Percentiles rank a stretch among this genome's conserved stretches.
These are phyloP conservation scores for Dendroctonus valens DNA, from an alignment of 1,140 invertebrate genomes.

Conservation along the genomic window DNA sequence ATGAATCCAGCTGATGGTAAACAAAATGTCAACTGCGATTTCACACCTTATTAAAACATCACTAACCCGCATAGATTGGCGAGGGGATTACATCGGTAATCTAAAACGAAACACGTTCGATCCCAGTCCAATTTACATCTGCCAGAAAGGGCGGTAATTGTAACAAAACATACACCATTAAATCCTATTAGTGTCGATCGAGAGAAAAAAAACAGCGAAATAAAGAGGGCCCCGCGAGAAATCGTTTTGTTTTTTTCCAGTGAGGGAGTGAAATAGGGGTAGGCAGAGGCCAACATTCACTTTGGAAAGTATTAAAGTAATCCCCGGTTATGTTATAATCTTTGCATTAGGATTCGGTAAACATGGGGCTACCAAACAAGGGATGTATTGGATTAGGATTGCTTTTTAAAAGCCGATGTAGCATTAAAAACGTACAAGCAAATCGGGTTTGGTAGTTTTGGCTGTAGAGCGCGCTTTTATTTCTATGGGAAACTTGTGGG, in stretches of 20 bases:
- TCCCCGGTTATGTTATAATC: conserved; percentile 15
- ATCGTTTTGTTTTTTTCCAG: conserved; percentile 4
- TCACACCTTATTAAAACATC: conserved; percentile 35
- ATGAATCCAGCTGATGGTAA: no score
- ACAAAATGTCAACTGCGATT: conserved; percentile 14
- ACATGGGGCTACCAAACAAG: background rate
- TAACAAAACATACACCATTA: conserved; percentile 38
- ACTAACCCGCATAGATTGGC: conserved; percentile 27
- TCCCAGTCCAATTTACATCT: conserved; percentile 35
- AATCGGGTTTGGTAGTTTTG: no score
- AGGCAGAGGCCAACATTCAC: background rate
- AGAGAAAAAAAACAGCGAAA: conserved; percentile 9
- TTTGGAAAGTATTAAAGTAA: conserved; percentile 21
- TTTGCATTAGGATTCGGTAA: conserved; percentile 10
- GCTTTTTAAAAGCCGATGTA: no score
- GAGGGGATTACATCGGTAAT: conserved; percentile 33
- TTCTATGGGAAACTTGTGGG: no score
- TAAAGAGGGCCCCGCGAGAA: background rate
- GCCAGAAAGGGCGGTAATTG: conserved; percentile 34
- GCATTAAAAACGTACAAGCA: no score
- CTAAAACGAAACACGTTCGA: conserved; percentile 23
- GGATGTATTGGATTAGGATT: no score
- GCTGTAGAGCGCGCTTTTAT: no score
- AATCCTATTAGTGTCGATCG: conserved; percentile 33
- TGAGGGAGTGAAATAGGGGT: background rate